Conservation (phyloP, 2,113 vertebrate species). For the Leucoraja erinaceus region DNA sequence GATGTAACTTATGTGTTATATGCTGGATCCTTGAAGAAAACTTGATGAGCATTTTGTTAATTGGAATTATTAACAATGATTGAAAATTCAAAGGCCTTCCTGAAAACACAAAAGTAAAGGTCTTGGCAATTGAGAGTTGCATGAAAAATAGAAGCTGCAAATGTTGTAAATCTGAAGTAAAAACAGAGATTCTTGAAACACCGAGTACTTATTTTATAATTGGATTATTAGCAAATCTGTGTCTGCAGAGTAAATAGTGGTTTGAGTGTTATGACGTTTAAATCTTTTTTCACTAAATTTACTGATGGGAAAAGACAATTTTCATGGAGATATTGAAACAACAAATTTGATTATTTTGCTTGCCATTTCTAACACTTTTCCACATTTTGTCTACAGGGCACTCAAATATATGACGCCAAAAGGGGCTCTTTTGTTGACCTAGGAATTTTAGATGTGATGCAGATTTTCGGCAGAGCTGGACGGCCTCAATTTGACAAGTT, state of each 20-base stretch:
- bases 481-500: slow-evolving; percentile 93
- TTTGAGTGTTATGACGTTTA: not conserved
- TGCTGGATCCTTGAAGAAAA: not conserved
- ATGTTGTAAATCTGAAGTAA: no score
- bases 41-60: not conserved
- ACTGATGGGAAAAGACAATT: not conserved
- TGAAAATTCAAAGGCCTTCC: not conserved
- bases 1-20: not conserved
- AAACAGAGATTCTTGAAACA: no score
- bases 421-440: slow-evolving; percentile 91
- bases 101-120: not conserved
- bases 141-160: not conserved
- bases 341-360: not conserved
- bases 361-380: not conserved
- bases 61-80: not conserved
- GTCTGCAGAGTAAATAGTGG: not conserved
- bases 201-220: not conserved
- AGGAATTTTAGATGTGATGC: slow-evolving; percentile 98
- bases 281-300: not conserved
- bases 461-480: slow-evolving; percentile 95
- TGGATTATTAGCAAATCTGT: not conserved
- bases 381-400: slow-evolving; percentile 64
- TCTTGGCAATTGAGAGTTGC: not conserved
- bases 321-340: not conserved
- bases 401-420: slow-evolving; percentile 96